Conservation (phyloP, 2,797 vertebrate genomes). For the Acestrorhynchus altus region DNA sequence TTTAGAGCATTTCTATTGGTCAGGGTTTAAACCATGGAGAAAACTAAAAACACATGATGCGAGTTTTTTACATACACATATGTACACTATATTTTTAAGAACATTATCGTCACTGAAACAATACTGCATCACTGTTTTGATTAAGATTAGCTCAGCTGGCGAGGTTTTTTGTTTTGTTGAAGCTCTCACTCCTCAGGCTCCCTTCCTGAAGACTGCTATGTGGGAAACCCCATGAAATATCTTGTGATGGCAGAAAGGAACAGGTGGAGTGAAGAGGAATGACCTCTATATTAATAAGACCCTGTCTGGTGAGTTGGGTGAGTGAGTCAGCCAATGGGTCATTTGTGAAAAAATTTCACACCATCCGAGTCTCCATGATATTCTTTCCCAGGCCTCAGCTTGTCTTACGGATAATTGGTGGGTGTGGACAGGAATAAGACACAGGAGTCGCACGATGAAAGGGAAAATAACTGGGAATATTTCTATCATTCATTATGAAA, state of each 20-base stretch:
- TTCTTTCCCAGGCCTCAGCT: slow-evolving; percentile 13
- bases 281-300: slow-evolving; percentile 16
- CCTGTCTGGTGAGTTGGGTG: not conserved
- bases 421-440: slow-evolving; percentile 19
- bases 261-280: slow-evolving; percentile 24
- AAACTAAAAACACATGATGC: no score
- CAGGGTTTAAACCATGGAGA: no score
- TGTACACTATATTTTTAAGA: no score
- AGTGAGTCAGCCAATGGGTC: slow-evolving; percentile 34
- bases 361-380: slow-evolving; percentile 37
- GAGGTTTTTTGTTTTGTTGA: no score
- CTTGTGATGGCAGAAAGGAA: slow-evolving; percentile 7
- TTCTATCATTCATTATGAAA: slow-evolving; percentile 27
- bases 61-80: no score
- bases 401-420: slow-evolving; percentile 44
- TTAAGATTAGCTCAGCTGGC: no score
- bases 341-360: slow-evolving; percentile 53
- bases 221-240: slow-evolving; percentile 4
- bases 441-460: not conserved
- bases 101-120: no score
- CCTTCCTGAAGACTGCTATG: not conserved
- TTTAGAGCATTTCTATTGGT: no score
- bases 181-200: not conserved
- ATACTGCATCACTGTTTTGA: no score
- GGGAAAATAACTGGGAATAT: not conserved